A percentile compares a stretch with the other conserved stretches of the same genome.
These are phyloP conservation scores for Sminthopsis crassicaudata DNA, from an alignment of 2,113 vertebrate genomes.

Conservation along the genomic window DNA sequence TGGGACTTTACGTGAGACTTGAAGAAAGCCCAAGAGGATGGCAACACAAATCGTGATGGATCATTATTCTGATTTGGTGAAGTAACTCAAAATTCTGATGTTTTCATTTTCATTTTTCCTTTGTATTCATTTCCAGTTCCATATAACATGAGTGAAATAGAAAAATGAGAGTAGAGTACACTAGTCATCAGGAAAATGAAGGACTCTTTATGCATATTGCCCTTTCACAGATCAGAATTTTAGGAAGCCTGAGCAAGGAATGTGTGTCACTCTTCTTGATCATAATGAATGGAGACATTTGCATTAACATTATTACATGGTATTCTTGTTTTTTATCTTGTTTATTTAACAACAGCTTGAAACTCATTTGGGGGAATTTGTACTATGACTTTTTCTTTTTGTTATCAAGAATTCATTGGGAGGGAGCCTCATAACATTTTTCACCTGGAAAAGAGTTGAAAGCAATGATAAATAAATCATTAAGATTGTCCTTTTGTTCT, in stretches of 20 bases:
- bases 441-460: conserved; percentile 55
- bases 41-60: background rate
- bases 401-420: background rate
- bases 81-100: background rate
- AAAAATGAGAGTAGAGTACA: no score
- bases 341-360: background rate
- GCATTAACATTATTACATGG: background rate
- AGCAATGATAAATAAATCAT: conserved; percentile 72
- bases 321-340: background rate
- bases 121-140: no score
- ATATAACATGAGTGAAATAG: no score
- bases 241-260: background rate
- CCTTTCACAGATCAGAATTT: background rate
- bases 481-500: conserved; percentile 64
- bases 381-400: conserved; percentile 4
- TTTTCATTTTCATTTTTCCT: no score
- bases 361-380: background rate
- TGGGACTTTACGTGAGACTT: no score
- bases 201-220: background rate
- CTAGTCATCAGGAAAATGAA: no score
- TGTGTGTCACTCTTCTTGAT: background rate
- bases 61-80: background rate
- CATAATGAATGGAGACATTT: background rate
- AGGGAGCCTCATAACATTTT: background rate
- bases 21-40: no score